Base-by-base conservation (phyloP, 2,888 invertebrate genomes). In the Protophormia terraenovae region DNA sequence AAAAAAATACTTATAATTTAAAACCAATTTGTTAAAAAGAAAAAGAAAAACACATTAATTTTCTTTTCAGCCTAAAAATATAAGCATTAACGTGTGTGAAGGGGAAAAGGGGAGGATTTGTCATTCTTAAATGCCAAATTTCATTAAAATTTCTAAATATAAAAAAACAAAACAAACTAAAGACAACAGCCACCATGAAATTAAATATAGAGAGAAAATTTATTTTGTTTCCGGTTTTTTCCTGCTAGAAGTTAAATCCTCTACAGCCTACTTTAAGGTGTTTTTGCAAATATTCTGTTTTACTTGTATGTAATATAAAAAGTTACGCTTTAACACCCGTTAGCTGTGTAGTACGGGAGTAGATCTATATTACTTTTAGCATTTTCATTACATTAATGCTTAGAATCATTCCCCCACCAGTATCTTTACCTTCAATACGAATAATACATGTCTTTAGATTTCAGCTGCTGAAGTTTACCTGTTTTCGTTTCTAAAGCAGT, bases 271-370 rank as follows among this genome's bases (percentile, higher is more conserved):
- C 75, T 82, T 82, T 79, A 71, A 85, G 85, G 75, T 79, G 82
- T 76, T 67, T 53, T 55, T 69, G 22, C 45, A 73, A 73, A 79
- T 75, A 75, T 58, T 66, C 45, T 45, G 22, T 53, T n/a, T n/a
- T n/a, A n/a, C n/a, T n/a, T n/a, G n/a, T n/a, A n/a, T n/a, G n/a
- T n/a, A 10, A 66, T 32, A 64, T 53, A 78, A 62, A 77, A 71
- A 32, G 64, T 82, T 82, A 82, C 75, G 82, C 78, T 82, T 85
- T 82, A 82, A 79, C 85, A 82, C 85, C 78, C 73, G 78, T 32
- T 62, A 16, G 22, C n/a, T 72, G 29, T 27, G 22, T n/a, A 6
- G 14, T 24, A 72, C 8, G n/a, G 0, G 16, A 58, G 14, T 62
- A 35, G 16, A 38, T n/a, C n/a, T n/a, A n/a, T 71, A 32, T 72